Evolutionary conservation across 2,797 vertebrate species (phyloP).

Genomic region (Diceros bicornis): DNA sequence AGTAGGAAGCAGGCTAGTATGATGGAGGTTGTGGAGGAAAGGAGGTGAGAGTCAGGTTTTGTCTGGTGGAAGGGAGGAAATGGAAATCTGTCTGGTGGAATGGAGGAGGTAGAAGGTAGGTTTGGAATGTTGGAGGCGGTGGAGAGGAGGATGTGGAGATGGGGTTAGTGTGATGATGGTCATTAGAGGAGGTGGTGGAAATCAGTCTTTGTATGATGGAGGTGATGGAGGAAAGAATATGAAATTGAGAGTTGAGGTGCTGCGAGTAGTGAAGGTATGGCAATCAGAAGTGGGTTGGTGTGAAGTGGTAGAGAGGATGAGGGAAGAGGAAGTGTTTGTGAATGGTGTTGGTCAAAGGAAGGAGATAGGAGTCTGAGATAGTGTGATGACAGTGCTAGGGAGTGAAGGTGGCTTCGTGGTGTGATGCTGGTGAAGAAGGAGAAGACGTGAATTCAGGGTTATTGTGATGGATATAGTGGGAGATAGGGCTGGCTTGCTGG

Average conservation of each 20-base stretch:
- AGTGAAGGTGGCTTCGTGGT: neutral
- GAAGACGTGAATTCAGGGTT: neutral
- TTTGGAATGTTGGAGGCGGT: neutral
- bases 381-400: neutral
- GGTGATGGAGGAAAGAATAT: neutral
- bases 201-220: neutral
- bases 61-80: neutral
- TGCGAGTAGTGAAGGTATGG: neutral
- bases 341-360: neutral
- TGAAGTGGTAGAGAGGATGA: neutral
- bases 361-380: neutral
- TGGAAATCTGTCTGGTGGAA: too few species aligned
- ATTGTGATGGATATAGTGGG: neutral
- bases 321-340: neutral
- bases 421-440: neutral
- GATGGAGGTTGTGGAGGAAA: neutral
- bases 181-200: neutral
- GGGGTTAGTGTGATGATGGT: neutral
- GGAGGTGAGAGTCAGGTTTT: neutral
- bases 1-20: neutral
- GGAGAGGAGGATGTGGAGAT: neutral
- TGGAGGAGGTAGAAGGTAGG: neutral
- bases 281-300: neutral
- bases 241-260: neutral
- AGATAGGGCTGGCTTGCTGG: neutral